Evolutionary conservation across 2,797 vertebrate species (phyloP), one percentile per base, ranked within the genome.

Genomic region (Nannoperca australis): DNA sequence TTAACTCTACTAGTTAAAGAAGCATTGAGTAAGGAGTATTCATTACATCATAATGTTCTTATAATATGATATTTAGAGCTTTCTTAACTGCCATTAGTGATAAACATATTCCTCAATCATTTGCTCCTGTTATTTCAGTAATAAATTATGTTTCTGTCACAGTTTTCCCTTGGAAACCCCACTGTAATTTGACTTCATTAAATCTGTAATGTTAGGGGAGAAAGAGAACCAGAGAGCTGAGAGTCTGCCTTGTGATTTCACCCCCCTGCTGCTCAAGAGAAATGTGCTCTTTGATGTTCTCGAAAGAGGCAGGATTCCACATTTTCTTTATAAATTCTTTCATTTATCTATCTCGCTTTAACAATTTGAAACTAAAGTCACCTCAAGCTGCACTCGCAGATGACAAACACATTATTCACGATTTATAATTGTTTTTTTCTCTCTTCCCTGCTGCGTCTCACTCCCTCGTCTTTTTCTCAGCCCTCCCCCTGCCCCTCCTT

Each of bases 261-360:
- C 59, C 82, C 87, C 76, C 88, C 85, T 44, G 88, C 89, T 83
- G 92, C 77, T 87, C 76, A 20, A 60, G 66, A 85, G 81, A 87
- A 90, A 85, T 77, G 22, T 59, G 27, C 11, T 49, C 85, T 93
- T 94, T 94, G 93, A 94, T 92, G 92, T 92, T 78, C 76, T 70
- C 77, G 73, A 87, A 89, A 88, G 88, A 89, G 49, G 76, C 82
- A 78, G 83, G 80, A 83, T 85, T 88, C 73, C 76, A 79, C 79
- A 51, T 82, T 88, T 89, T 91, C 85, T 77, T 61, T 36, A 74
- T 85, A 86, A 85, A 84, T 87, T 91, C 71, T 83, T 93, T 85
- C 89, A 83, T 89, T 90, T 91, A 88, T 93, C 80, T 78, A 69
- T 87, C 71, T 80, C 38, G 30, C 78, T 74, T 81, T 84, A 83